phyloP scores from a whole-genome alignment of 2,888 invertebrate species.

The Anthrax anthrax region DNA sequence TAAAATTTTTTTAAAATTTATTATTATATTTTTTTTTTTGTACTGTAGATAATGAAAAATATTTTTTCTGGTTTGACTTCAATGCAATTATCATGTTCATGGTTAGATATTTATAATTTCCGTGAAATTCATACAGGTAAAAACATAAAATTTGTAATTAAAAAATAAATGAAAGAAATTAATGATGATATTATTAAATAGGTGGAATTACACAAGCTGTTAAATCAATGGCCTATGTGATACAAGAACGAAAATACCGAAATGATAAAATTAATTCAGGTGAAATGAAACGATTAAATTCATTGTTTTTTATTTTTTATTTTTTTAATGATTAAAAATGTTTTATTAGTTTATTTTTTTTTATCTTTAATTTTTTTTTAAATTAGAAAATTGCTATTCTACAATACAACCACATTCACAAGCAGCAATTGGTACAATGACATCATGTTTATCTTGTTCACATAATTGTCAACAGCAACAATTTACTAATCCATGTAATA shows the following conservation, averaged over 20 bases:
- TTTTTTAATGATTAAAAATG: no score
- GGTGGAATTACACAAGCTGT: conserved; percentile 25
- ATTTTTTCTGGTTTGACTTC: conserved; percentile 60
- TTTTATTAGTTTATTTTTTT: not conserved
- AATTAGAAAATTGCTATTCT: conserved; percentile 15
- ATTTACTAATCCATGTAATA: not conserved
- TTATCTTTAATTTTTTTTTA: not conserved
- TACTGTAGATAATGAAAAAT: conserved; percentile 50
- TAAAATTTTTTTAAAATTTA: not conserved
- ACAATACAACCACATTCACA: conserved; percentile 14
- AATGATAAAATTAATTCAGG: conserved; percentile 20
- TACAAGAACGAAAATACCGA: conserved; percentile 24
- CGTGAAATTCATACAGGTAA: conserved; percentile 28
- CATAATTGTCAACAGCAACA: conserved; percentile 6
- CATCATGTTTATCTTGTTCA: conserved; percentile 9
- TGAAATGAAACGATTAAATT: conserved; percentile 4
- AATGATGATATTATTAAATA: conserved; percentile 8
- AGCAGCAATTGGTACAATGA: not conserved
- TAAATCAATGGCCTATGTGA: conserved; percentile 23
- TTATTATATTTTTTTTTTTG: conserved; percentile 7
- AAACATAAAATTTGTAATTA: not conserved
- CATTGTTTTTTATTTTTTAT: not conserved
- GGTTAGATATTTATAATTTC: conserved; percentile 47
- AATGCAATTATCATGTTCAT: conserved; percentile 39
- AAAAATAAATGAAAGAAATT: not conserved